These are phyloP conservation scores for Ophion obscuratus DNA, from an alignment of 2,888 invertebrate species.

Conservation along the genomic window DNA sequence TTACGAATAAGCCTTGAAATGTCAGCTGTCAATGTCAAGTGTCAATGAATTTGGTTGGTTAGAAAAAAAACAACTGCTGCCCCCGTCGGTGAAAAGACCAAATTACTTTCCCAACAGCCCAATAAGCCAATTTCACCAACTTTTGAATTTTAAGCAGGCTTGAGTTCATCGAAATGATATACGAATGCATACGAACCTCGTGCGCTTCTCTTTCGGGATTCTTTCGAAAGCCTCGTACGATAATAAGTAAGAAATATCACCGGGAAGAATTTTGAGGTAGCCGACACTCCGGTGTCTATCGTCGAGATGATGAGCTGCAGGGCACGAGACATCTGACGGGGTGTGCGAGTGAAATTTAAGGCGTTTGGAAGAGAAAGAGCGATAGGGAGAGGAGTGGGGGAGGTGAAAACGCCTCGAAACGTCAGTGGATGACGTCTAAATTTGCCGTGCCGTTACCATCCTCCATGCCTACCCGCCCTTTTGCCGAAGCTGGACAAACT, in stretches of 20 bases:
- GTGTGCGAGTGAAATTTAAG: constrained; percentile 40
- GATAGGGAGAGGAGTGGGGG: constrained; percentile 58
- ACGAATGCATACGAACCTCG: constrained; percentile 57
- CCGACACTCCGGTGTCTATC: constrained; percentile 75
- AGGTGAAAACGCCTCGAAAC: constrained; percentile 73
- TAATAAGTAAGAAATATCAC: constrained; percentile 71
- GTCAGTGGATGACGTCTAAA: constrained; percentile 83
- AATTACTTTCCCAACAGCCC: not conserved
- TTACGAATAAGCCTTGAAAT: no score
- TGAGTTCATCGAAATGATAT: constrained; percentile 54
- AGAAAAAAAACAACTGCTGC: no score
- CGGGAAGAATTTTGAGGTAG: constrained; percentile 64
- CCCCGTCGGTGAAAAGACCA: not conserved
- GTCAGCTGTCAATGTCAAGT: no score
- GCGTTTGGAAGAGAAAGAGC: constrained; percentile 59
- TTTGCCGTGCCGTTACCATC: constrained; percentile 80
- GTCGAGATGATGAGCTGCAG: constrained; percentile 68
- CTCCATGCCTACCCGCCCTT: constrained; percentile 81
- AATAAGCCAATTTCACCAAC: constrained; percentile 18
- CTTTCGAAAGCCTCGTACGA: constrained; percentile 7
- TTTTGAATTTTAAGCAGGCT: not conserved
- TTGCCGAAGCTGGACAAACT: constrained; percentile 73
- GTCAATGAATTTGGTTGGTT: no score
- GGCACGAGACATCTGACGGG: constrained; percentile 59
- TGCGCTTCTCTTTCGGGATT: not conserved